Base-by-base conservation (phyloP, 2,888 invertebrate genomes). In the Nomada goodeniana region DNA sequence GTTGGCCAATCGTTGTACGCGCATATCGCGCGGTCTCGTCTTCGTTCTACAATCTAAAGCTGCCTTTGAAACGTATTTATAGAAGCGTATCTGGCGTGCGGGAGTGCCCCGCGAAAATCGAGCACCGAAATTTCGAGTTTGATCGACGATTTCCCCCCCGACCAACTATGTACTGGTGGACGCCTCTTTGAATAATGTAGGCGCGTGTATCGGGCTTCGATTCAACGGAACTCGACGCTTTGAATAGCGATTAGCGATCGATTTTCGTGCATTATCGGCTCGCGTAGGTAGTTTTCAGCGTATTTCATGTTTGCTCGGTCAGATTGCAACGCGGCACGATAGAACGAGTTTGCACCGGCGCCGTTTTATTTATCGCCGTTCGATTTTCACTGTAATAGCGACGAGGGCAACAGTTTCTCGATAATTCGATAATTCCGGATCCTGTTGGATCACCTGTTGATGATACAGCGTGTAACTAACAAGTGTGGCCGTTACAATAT, bases 201-300 rank as follows among this genome's bases (percentile, higher is more conserved):
- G 55, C 42, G 26, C 18, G 57, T 26, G 29, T 70, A 36, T 59
- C 63, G n/a, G 7, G 63, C 26, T 7, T 70, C 15, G 1, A 61
- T 79, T 68, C 59, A 36, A 10, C 44, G 53, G 20, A 68, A 67
- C 53, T 53, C 44, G 59, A 60, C 69, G 44, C 59, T 67, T 42
- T 23, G 20, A 76, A 69, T 60, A 60, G 20, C 69, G 75, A 77
- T 80, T 53, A 44, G 18, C 80, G 72, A 86, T 88, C 70, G 80
- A 86, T 86, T 86, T 81, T 86, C 68, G n/a, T 47, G 29, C 63
- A 26, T 71, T 85, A 76, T 76, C 76, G 36, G 44, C 36, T 20
- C 47, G 55, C 65, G 59, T 55, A 29, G 57, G 42, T 53, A 59
- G 20, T 47, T 70, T n/a, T 29, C 69, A 23, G n/a, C 44, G 68